Evolutionary conservation across 2,113 vertebrate species (phyloP), one percentile per base, ranked within the genome.

Genomic region (Salvelinus namaycush): DNA sequence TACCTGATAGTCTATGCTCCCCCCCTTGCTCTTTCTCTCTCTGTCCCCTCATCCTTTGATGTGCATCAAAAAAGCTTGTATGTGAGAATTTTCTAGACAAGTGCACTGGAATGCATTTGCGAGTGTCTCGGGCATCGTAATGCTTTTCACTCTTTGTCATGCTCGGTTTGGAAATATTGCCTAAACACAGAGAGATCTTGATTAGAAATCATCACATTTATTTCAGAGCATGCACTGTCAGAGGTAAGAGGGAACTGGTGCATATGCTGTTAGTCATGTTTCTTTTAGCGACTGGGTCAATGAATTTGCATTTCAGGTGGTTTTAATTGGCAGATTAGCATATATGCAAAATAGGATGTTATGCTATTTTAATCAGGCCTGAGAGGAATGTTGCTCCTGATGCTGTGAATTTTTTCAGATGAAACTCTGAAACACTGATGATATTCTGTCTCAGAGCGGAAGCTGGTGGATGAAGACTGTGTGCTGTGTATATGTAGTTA

Each of bases 321-420:
- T 84, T 87, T 87, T 91, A 93, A 93, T 93, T 92, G 84, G 79
- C 85, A 89, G 12, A 91, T 94, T 93, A 90, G 31, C 90, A 93
- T 93, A 88, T 44, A 87, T 83, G 79, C 79, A 88, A 86, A 89
- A 81, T 29, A 26, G 39, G 44, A 82, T 70, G 72, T 86, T 85
- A 82, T 79, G 74, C 76, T 65, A 59, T 84, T 92, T 87, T 90
- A 91, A 92, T 91, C 70, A 79, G 73, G 70, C 81, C 78, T 68
- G 49, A 75, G 66, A 75, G 72, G 44, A 75, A 65, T 83, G 34
- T 7, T 80, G 27, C 24, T 75, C 71, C 22, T 71, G 54, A 67
- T 39, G 12, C 54, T 64, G 68, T 75, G 54, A 44, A 76, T 26
- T 68, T 82, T 51, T n/a, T 31, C 70, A 57, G 31, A 74, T 79